These are phyloP conservation scores for Thamnophis elegans DNA, from an alignment of 2,797 vertebrate genomes.

Conservation along the genomic window DNA sequence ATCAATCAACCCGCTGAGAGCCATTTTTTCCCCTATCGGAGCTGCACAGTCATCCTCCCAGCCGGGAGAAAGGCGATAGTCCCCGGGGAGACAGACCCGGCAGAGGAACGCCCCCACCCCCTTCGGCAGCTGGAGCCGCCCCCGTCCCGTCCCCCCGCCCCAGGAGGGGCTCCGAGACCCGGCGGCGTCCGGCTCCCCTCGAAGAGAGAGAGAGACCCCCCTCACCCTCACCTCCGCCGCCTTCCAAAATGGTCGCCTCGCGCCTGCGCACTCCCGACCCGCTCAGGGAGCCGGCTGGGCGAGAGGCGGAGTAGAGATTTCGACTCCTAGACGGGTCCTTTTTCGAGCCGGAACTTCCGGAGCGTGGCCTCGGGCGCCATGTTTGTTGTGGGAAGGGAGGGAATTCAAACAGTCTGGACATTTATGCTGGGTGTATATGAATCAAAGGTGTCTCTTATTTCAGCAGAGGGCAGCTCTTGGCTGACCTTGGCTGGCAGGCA, in stretches of 20 bases:
- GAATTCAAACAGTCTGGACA: fast-evolving
- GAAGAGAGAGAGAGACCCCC: no score
- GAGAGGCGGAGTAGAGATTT: neutral
- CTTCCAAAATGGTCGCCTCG: conserved; percentile 61
- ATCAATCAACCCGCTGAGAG: neutral
- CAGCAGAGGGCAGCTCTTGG: neutral
- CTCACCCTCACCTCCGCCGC: neutral
- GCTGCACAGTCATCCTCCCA: conserved; percentile 46
- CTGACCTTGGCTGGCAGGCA: no score
- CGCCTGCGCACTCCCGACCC: conserved; percentile 64
- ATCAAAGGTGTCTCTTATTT: neutral
- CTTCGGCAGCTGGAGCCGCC: neutral
- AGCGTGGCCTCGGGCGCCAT: neutral
- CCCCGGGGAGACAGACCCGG: neutral
- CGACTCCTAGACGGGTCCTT: neutral
- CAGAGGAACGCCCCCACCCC: fast-evolving
- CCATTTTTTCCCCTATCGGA: neutral
- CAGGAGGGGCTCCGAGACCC: neutral
- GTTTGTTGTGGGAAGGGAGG: neutral
- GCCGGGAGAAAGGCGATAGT: neutral
- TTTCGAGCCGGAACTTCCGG: neutral
- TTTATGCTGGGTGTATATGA: neutral
- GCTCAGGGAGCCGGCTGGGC: neutral
- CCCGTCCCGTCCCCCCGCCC: conserved; percentile 40
- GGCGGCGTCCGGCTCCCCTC: neutral